These are phyloP conservation scores for Trachelus stipa DNA, from an alignment of 2,888 invertebrate species.

Conservation along the genomic window DNA sequence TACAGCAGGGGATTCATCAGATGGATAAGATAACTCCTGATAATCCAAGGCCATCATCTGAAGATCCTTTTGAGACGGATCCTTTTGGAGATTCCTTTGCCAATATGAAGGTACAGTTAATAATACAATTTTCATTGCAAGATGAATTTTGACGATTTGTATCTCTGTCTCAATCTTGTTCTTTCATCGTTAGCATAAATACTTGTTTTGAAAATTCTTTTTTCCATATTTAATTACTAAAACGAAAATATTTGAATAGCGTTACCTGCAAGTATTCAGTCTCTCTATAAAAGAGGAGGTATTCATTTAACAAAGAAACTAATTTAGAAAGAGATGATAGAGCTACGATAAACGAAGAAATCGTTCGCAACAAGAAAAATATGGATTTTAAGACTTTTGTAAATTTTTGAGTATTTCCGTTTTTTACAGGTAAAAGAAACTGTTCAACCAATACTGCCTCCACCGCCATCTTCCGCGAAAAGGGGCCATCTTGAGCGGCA, in stretches of 20 bases:
- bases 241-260: background rate
- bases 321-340: background rate
- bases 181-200: background rate
- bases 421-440: conserved; percentile 53
- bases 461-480: conserved; percentile 59
- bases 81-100: conserved; percentile 84
- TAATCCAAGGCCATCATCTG: conserved; percentile 74
- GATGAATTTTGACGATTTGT: background rate
- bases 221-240: background rate
- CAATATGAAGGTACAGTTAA: conserved; percentile 60
- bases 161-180: background rate
- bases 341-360: background rate
- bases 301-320: background rate
- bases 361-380: background rate
- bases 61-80: conserved; percentile 70
- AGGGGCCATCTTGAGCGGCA: conserved; percentile 60
- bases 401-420: background rate
- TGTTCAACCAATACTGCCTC: conserved; percentile 60
- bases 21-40: conserved; percentile 87
- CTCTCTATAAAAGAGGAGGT: background rate
- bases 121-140: background rate
- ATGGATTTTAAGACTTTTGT: background rate
- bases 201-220: background rate
- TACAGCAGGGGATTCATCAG: conserved; percentile 88
- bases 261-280: background rate